These are phyloP conservation scores for Psephotus haematonotus DNA, from an alignment of 2,113 vertebrate species.

Conservation along the genomic window DNA sequence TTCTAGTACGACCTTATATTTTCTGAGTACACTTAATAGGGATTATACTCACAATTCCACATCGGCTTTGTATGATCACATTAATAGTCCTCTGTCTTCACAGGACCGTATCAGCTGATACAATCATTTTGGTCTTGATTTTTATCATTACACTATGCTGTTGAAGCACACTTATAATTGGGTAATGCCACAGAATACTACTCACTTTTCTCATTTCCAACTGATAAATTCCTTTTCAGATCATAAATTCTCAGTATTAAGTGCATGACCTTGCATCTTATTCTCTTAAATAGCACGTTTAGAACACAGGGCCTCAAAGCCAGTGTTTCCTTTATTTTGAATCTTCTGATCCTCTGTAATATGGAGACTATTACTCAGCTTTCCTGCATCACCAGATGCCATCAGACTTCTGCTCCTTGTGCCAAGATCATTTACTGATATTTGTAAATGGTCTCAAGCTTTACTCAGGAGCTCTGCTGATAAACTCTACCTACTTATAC, in stretches of 20 bases:
- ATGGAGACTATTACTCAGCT: not conserved
- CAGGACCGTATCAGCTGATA: not conserved
- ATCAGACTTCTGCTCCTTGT: not conserved
- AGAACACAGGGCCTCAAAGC: not conserved
- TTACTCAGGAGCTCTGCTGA: not conserved
- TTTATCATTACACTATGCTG: not conserved
- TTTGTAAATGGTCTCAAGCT: not conserved
- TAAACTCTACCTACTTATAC: not conserved
- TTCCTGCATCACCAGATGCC: accelerated
- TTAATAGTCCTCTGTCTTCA: not conserved
- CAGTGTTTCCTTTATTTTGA: not conserved
- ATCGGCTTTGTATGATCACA: not conserved
- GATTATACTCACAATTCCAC: not conserved
- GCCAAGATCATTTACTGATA: not conserved
- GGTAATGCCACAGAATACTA: not conserved
- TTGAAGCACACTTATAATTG: not conserved
- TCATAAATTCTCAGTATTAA: not conserved
- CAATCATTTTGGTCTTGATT: not conserved
- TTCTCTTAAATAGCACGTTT: not conserved
- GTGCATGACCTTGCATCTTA: not conserved
- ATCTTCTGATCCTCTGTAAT: not conserved
- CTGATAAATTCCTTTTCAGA: not conserved
- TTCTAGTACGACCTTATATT: not conserved
- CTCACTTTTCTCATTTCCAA: not conserved
- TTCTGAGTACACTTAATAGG: not conserved